Evolutionary conservation across 2,888 invertebrate genomes (phyloP).

Genomic region (Himalopsyche kuldschensis): DNA sequence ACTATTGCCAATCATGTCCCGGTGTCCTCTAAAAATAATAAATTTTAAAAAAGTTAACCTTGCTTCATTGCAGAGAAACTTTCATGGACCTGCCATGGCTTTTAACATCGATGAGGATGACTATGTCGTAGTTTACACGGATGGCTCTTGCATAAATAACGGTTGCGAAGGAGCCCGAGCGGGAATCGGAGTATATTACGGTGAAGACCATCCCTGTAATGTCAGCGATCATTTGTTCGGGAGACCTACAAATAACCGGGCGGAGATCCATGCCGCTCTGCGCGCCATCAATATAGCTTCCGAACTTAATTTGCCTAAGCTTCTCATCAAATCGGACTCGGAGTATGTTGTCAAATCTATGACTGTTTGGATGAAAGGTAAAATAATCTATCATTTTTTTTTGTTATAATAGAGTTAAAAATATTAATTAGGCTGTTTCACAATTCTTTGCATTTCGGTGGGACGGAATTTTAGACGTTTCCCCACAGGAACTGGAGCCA

Average conservation of each 20-base stretch:
- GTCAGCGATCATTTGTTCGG: slow-evolving; percentile 76
- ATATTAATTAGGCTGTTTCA: too few species aligned
- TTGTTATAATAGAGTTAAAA: not conserved
- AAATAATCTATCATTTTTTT: slow-evolving; percentile 49
- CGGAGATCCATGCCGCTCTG: slow-evolving; percentile 90
- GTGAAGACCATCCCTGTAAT: slow-evolving; percentile 73
- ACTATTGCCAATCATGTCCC: too few species aligned
- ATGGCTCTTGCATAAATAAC: slow-evolving; percentile 89
- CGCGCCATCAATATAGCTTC: slow-evolving; percentile 74
- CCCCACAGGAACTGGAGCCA: too few species aligned
- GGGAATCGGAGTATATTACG: slow-evolving; percentile 94
- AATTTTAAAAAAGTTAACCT: too few species aligned
- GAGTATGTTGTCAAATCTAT: slow-evolving; percentile 82
- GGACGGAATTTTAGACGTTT: too few species aligned
- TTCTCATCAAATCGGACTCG: slow-evolving; percentile 88
- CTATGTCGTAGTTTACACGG: slow-evolving; percentile 72
- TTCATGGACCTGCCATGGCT: not conserved
- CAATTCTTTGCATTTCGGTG: too few species aligned
- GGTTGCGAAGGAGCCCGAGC: slow-evolving; percentile 75
- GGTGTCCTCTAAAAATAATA: too few species aligned
- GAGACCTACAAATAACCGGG: slow-evolving; percentile 91
- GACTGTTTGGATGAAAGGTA: slow-evolving; percentile 80
- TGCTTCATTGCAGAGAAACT: not conserved
- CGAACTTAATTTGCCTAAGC: slow-evolving; percentile 64
- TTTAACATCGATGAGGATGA: slow-evolving; percentile 48